A percentile compares a stretch with the other conserved stretches of the same genome.
phyloP scores from a whole-genome alignment of 1,140 invertebrate species.

The Holotrichia oblita region DNA sequence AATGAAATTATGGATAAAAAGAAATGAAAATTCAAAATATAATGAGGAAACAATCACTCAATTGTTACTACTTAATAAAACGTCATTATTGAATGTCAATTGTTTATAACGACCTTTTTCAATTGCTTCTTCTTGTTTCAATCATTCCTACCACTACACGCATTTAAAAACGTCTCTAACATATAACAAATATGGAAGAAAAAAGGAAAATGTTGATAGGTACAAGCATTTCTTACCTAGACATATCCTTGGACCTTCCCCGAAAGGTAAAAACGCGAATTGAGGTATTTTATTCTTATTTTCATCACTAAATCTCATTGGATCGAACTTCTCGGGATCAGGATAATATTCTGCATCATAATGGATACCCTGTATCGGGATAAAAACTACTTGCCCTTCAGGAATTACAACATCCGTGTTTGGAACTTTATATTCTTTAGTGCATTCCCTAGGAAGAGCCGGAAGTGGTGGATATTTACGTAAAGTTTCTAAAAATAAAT shows the following conservation, averaged over 20 bases:
- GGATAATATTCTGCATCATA: slow-evolving; percentile 40
- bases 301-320: slow-evolving; percentile 30
- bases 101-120: too few relatives aligned
- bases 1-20: too few relatives aligned
- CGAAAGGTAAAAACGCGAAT: slow-evolving; percentile 32
- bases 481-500: slow-evolving; percentile 36
- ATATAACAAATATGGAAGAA: too few relatives aligned
- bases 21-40: too few relatives aligned
- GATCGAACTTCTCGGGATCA: slow-evolving; percentile 38
- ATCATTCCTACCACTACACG: too few relatives aligned
- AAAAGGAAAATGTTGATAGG: too few relatives aligned
- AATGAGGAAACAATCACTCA: background rate
- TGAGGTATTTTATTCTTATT: slow-evolving; percentile 5
- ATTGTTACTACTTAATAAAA: too few relatives aligned
- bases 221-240: slow-evolving; percentile 33
- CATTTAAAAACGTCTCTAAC: too few relatives aligned
- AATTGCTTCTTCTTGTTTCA: too few relatives aligned
- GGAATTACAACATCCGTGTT: background rate
- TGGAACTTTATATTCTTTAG: slow-evolving; percentile 32
- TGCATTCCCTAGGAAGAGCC: background rate
- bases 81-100: too few relatives aligned
- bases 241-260: slow-evolving; percentile 34
- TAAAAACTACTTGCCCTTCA: background rate
- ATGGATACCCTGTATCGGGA: slow-evolving; percentile 25
- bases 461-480: slow-evolving; percentile 38